Conservation (phyloP, 92 coral and sea anemone species). For the Epizoanthus scotinus region DNA sequence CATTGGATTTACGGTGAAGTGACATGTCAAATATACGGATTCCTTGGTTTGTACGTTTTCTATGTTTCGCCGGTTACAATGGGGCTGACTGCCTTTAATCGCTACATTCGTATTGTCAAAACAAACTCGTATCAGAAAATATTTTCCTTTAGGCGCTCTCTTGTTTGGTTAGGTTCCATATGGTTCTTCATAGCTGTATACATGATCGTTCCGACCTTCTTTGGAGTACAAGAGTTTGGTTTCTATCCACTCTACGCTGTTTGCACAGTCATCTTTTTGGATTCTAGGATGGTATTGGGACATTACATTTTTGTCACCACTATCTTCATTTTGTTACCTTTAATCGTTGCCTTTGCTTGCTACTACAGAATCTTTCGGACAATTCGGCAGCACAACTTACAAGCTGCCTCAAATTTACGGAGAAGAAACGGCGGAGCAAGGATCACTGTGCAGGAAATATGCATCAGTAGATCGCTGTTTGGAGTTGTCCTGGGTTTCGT, state of each 20-base stretch:
- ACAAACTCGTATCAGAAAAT: slow-evolving; percentile 36
- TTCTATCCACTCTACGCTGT: slow-evolving; percentile 46
- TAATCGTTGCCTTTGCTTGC: slow-evolving; percentile 21
- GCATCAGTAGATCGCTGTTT: slow-evolving; percentile 27
- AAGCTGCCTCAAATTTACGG: slow-evolving; percentile 12
- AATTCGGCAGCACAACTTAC: slow-evolving; percentile 17
- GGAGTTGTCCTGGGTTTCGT: slow-evolving; percentile 31
- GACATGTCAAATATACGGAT: slow-evolving; percentile 42
- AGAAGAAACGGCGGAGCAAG: not conserved
- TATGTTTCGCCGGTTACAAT: slow-evolving; percentile 41
- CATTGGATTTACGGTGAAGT: slow-evolving; percentile 35
- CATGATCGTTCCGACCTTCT: slow-evolving; percentile 20
- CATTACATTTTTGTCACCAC: slow-evolving; percentile 42
- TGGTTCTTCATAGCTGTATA: slow-evolving; percentile 11
- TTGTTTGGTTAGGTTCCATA: slow-evolving; percentile 28
- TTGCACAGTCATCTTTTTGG: slow-evolving; percentile 40
- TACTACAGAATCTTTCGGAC: slow-evolving; percentile 40
- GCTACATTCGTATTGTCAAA: slow-evolving; percentile 42
- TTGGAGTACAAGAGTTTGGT: slow-evolving; percentile 29
- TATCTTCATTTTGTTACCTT: slow-evolving; percentile 33
- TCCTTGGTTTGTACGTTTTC: slow-evolving; percentile 31
- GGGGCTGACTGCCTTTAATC: slow-evolving; percentile 42
- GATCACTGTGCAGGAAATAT: not conserved
- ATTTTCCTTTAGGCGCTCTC: slow-evolving; percentile 26
- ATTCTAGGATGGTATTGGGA: slow-evolving; percentile 14